These are phyloP conservation scores for Tenthredo notha DNA, from an alignment of 2,888 invertebrate species.

Conservation along the genomic window DNA sequence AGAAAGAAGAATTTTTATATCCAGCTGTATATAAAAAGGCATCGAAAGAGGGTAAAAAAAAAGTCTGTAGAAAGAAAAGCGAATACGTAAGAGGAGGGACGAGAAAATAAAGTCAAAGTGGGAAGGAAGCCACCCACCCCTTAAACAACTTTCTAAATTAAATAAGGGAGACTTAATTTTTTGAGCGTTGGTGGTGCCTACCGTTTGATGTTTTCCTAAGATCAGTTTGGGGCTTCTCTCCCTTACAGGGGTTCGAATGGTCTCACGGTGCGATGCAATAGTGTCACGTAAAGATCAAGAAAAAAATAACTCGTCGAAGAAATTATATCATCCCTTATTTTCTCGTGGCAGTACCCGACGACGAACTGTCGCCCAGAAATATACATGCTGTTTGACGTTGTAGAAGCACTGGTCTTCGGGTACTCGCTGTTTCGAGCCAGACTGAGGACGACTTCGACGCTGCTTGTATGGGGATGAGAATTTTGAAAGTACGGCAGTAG, in stretches of 20 bases:
- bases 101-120: conserved; percentile 35
- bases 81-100: background rate
- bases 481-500: conserved; percentile 41
- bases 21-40: background rate
- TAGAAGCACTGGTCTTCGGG: background rate
- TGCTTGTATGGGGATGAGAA: conserved; percentile 32
- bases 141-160: conserved; percentile 60
- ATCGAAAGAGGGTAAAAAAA: background rate
- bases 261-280: background rate
- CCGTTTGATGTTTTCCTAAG: conserved; percentile 55
- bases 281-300: background rate
- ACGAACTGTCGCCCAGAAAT: background rate
- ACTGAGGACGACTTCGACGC: conserved; percentile 9
- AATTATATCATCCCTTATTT: background rate
- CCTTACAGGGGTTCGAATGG: background rate
- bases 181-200: conserved; percentile 48
- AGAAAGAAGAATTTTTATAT: background rate
- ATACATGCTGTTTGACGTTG: background rate
- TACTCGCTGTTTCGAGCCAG: background rate
- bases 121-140: conserved; percentile 41
- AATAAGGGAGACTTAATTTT: conserved; percentile 63
- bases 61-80: background rate
- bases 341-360: background rate
- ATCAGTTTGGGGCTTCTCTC: conserved; percentile 37
- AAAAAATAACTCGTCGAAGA: background rate